phyloP scores from a whole-genome alignment of 1,140 invertebrate species.

The Penaeus indicus region DNA sequence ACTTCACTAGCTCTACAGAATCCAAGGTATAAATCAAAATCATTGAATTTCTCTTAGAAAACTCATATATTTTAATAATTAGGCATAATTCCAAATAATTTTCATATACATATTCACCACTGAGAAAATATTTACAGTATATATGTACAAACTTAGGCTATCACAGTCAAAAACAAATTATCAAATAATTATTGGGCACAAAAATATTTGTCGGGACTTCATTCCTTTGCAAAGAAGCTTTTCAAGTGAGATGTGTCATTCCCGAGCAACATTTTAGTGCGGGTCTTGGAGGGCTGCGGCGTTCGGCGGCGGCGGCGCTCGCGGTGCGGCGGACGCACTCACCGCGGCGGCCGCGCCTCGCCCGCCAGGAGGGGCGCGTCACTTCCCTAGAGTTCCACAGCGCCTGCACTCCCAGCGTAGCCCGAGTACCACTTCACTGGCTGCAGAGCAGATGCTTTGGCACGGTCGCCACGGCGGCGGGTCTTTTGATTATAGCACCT shows the following conservation, averaged over 20 bases:
- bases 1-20: background rate
- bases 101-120: conserved; percentile 64
- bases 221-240: no score
- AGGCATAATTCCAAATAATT: conserved; percentile 62
- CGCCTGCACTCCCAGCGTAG: background rate
- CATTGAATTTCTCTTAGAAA: conserved; percentile 58
- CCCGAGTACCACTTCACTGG: conserved; percentile 30
- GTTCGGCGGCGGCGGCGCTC: conserved; percentile 6
- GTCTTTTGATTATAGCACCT: conserved; percentile 64
- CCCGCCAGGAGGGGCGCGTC: conserved; percentile 47
- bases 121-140: conserved; percentile 63
- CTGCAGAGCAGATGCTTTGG: conserved; percentile 54
- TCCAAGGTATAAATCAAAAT: conserved; percentile 51
- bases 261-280: conserved; percentile 15
- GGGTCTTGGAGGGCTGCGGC: conserved; percentile 10
- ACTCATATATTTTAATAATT: conserved; percentile 63
- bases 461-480: conserved; percentile 51
- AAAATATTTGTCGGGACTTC: conserved; percentile 43
- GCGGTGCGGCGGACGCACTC: background rate
- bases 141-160: conserved; percentile 64
- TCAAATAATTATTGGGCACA: conserved; percentile 47
- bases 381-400: conserved; percentile 45
- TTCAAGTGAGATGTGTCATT: conserved; percentile 2
- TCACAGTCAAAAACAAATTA: conserved; percentile 64
- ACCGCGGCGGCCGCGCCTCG: background rate